phyloP scores from a whole-genome alignment of 2,888 invertebrate genomes.

The Leptinotarsa tumamoca region DNA sequence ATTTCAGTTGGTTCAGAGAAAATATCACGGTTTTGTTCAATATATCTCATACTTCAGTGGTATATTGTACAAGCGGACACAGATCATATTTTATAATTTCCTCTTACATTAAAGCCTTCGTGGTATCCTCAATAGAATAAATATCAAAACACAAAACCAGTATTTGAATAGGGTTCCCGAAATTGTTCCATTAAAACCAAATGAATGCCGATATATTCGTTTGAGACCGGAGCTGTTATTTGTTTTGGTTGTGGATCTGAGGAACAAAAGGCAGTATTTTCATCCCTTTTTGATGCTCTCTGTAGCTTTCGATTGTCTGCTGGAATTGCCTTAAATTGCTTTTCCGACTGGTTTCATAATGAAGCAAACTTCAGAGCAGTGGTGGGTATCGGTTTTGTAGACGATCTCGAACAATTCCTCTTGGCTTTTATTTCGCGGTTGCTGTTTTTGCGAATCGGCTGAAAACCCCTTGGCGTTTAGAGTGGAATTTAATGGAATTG shows the following conservation, averaged over 20 bases:
- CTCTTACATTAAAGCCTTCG: constrained; percentile 20
- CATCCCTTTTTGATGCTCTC: constrained; percentile 59
- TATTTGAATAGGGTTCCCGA: constrained; percentile 36
- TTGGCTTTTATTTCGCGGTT: not conserved
- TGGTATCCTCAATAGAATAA: constrained; percentile 27
- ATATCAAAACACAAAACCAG: constrained; percentile 33
- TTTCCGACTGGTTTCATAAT: constrained; percentile 64
- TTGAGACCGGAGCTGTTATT: constrained; percentile 51
- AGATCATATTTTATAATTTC: constrained; percentile 1
- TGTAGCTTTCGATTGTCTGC: constrained; percentile 63
- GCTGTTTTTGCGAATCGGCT: not conserved
- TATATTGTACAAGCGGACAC: too few species aligned
- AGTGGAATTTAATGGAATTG: too few species aligned
- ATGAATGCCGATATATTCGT: constrained; percentile 47
- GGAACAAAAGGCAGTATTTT: constrained; percentile 56
- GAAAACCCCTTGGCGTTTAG: not conserved
- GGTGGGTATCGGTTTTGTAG: constrained; percentile 30
- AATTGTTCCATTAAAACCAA: constrained; percentile 44
- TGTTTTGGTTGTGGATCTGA: constrained; percentile 55
- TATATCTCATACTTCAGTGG: too few species aligned
- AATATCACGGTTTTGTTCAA: too few species aligned
- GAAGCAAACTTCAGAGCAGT: constrained; percentile 53
- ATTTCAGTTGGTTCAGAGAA: too few species aligned
- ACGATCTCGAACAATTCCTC: not conserved
- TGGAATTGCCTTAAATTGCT: constrained; percentile 65